Evolutionary conservation across 2,113 vertebrate genomes (phyloP), one percentile per base, ranked within the genome.

Genomic region (Heliornis fulica): DNA sequence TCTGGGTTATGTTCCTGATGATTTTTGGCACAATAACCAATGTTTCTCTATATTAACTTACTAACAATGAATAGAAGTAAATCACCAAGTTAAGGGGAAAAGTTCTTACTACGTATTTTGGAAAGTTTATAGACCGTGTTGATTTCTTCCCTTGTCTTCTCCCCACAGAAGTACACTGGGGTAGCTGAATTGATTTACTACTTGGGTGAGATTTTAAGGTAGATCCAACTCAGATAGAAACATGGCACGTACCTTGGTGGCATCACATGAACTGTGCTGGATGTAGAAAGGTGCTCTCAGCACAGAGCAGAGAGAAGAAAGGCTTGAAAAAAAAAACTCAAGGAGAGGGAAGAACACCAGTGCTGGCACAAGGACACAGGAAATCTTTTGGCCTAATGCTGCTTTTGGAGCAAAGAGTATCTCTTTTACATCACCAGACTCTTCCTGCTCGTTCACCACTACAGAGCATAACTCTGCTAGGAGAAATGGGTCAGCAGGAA

Each of bases 1-100:
- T 96, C 97, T 97, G 97, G 95, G 93, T 97, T 97, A 97, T 96
- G 96, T 97, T 96, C 91, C 95, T 97, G 95, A 97, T 95, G 96
- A 97, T 96, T 94, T 93, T 77, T 97, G 98, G 97, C 97, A 97
- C 86, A 80, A 89, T 91, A 96, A 80, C 40, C 72, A 74, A 19
- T 91, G 91, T 96, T 97, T 93, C 97, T 95, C 87, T 91, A 25
- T 95, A 97, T 93, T 94, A 96, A 97, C 96, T 94, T 94, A 94
- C 92, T 96, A 96, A 95, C 93, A 91, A 70, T 38, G 94, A 93
- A 76, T 90, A 89, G 94, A 95, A 96, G 90, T 97, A 97, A 97
- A 97, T 97, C 97, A 97, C 28, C 12, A 69, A 88, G 88, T 86
- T 90, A 95, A 96, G 68, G 90, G 54, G 38, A 96, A 90, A 93